Evolutionary conservation across 1,140 invertebrate species (phyloP).

Genomic region (Mamestra configurata): DNA sequence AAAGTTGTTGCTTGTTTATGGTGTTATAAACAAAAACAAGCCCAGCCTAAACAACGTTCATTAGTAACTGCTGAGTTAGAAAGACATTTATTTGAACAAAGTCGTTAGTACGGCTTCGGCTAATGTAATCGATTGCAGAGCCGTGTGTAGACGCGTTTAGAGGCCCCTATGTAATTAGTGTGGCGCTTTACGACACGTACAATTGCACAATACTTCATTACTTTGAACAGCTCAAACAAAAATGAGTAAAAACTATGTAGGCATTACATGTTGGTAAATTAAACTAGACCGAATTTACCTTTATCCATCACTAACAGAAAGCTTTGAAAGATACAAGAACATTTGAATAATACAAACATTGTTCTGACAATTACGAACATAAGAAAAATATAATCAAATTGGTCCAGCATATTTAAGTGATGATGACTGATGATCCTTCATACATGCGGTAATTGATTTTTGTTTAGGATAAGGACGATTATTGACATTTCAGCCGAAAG

Average conservation of each 20-base stretch:
- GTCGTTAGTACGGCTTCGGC: neutral
- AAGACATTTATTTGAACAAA: constrained; percentile 18
- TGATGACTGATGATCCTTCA: too few relatives aligned
- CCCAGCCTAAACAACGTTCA: neutral
- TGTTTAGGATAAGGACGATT: too few relatives aligned
- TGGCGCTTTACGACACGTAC: neutral
- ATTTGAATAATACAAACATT: too few relatives aligned
- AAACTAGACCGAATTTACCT: too few relatives aligned
- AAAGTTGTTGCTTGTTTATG: too few relatives aligned
- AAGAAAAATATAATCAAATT: neutral
- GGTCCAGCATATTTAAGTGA: too few relatives aligned
- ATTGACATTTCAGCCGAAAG: too few relatives aligned
- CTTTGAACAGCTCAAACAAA: neutral
- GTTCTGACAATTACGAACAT: neutral
- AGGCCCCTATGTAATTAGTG: constrained; percentile 24
- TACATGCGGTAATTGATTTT: too few relatives aligned
- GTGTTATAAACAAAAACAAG: neutral
- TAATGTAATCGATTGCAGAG: constrained; percentile 29
- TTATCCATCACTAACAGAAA: too few relatives aligned
- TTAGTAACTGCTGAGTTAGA: neutral
- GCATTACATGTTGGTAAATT: too few relatives aligned
- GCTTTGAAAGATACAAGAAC: too few relatives aligned
- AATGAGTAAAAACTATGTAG: neutral
- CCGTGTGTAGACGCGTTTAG: constrained; percentile 8
- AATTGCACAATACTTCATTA: constrained; percentile 4